A percentile compares a stretch with the other conserved stretches of the same genome.
Conservation (phyloP, 1,140 invertebrate genomes). For the Drosophila mojavensis region DNA sequence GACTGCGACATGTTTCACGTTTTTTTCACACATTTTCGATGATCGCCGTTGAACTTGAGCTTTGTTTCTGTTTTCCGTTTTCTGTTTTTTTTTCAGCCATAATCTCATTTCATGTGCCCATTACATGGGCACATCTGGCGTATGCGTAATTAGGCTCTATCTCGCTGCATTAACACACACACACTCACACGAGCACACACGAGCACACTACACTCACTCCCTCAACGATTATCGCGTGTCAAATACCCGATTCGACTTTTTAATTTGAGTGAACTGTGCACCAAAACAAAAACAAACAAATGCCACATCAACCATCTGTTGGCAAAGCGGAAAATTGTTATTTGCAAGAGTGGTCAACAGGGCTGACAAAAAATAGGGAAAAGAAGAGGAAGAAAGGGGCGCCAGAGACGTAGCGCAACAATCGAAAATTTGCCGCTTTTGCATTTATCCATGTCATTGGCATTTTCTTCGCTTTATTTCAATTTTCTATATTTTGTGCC, state of each 20-base stretch:
- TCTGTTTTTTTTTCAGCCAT: constrained; percentile 16
- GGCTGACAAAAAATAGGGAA: constrained; percentile 1
- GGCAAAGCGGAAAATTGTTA: constrained; percentile 33
- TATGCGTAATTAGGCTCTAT: constrained; percentile 65
- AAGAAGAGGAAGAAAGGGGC: neutral
- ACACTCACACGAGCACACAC: constrained; percentile 19
- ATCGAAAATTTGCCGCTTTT: constrained; percentile 75
- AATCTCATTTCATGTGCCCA: constrained; percentile 25
- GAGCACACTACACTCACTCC: constrained; percentile 19
- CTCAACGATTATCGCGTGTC: constrained; percentile 71
- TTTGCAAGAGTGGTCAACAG: constrained; percentile 38
- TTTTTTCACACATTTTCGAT: constrained; percentile 74
- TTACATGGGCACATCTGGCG: constrained; percentile 58
- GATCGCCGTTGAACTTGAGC: constrained; percentile 13
- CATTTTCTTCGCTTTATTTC: constrained; percentile 78
- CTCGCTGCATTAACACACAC: constrained; percentile 1
- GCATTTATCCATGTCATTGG: constrained; percentile 79
- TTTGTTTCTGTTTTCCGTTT: constrained; percentile 12
- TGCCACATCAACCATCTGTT: constrained; percentile 36
- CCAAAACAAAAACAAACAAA: constrained; percentile 38
- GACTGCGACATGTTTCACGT: constrained; percentile 57
- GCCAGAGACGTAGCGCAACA: constrained; percentile 43
- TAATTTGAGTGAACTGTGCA: constrained; percentile 78
- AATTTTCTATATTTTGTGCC: constrained; percentile 67
- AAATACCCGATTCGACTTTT: constrained; percentile 64